Percentiles rank a stretch among this genome's conserved stretches.
These are phyloP conservation scores for Sebastes hubbsi DNA, from an alignment of 2,797 vertebrate genomes.

Conservation along the genomic window DNA sequence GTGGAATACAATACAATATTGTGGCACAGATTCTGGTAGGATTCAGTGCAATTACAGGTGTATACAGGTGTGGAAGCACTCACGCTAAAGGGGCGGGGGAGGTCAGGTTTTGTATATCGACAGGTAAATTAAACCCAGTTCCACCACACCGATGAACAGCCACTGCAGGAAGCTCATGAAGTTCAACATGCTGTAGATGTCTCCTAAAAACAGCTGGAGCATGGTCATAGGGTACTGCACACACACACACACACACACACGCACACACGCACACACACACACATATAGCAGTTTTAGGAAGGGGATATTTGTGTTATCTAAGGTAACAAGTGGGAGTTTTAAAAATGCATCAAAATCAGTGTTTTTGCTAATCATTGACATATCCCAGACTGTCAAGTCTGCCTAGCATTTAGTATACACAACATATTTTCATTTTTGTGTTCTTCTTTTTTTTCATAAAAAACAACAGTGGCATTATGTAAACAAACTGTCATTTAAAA, in stretches of 20 bases:
- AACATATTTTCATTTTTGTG: no score
- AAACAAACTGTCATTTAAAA: no score
- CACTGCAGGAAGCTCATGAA: conserved; percentile 98
- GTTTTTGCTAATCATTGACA: no score
- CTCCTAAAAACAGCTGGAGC: conserved; percentile 91
- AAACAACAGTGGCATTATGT: no score
- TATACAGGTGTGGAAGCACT: conserved; percentile 1
- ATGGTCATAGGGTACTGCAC: conserved; percentile 91
- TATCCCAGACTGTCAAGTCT: no score
- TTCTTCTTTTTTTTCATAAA: no score
- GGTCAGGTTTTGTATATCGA: conserved; percentile 90
- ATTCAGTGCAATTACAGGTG: neutral
- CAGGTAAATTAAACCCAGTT: conserved; percentile 93
- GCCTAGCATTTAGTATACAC: no score
- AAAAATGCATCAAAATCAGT: no score
- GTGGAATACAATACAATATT: neutral
- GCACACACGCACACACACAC: neutral
- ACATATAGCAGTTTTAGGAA: neutral
- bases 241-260: conserved; percentile 6
- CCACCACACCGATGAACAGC: conserved; percentile 96
- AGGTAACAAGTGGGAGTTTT: no score
- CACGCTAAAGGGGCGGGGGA: conserved; percentile 97
- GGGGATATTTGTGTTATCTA: no score
- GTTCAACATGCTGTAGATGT: conserved; percentile 95
- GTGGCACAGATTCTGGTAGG: neutral